phyloP scores from a whole-genome alignment of 2,888 invertebrate species.

The Papilio elwesi region DNA sequence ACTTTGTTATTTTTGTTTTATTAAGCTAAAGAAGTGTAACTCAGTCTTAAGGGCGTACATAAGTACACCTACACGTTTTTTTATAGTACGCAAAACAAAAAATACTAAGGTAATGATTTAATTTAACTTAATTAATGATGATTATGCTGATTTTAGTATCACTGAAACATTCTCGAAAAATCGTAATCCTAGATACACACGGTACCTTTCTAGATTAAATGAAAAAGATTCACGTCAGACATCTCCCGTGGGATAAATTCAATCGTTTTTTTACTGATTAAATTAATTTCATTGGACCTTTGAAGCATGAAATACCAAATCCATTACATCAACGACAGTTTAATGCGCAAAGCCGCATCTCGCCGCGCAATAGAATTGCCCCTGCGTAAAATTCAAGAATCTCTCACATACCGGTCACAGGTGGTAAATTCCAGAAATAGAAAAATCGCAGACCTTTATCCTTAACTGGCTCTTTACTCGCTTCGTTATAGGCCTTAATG shows the following conservation, averaged over 20 bases:
- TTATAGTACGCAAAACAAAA: no score
- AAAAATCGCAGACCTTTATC: constrained; percentile 55
- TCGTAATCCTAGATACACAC: not conserved
- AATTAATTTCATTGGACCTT: constrained; percentile 80
- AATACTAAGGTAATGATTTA: no score
- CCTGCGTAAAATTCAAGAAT: constrained; percentile 59
- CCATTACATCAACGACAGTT: constrained; percentile 73
- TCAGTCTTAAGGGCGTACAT: no score
- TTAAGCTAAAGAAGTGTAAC: no score
- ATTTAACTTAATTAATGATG: no score
- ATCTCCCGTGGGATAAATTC: constrained; percentile 55
- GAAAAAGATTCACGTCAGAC: constrained; percentile 70
- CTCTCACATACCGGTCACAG: constrained; percentile 62
- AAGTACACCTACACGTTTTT: no score
- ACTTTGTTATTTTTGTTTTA: no score
- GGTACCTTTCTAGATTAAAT: constrained; percentile 61
- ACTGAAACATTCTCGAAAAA: not conserved
- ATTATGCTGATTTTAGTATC: no score
- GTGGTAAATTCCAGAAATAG: constrained; percentile 66
- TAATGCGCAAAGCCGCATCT: constrained; percentile 63
- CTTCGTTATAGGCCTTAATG: constrained; percentile 65
- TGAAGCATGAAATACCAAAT: constrained; percentile 76
- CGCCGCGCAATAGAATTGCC: constrained; percentile 57
- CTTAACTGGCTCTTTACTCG: constrained; percentile 52
- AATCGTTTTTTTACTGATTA: constrained; percentile 74